Base-by-base conservation (phyloP, 2,888 invertebrate genomes). In the Deilephila porcellus region DNA sequence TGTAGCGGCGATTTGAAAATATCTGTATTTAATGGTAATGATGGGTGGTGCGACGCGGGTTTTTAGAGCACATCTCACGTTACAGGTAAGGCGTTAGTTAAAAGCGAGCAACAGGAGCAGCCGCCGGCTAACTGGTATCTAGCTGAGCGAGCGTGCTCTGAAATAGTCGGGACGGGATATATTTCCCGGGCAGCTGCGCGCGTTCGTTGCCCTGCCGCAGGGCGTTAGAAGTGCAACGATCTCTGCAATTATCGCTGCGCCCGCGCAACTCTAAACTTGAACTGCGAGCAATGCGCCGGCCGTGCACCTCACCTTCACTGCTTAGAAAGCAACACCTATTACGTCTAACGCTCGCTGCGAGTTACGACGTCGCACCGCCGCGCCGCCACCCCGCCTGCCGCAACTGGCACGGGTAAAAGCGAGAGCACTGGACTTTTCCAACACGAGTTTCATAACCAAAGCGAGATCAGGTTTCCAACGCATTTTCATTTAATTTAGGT, bases 151-250 rank as follows among this genome's bases (percentile, higher is more conserved):
- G 86, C 88, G 88, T 88, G 91, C 88, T 91, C 93, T 93, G 93
- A 93, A 93, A 94, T 93, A 94, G 93, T 93, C 91, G 86, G 86
- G 92, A 91, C 91, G 91, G 92, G 93, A 93, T 94, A 92, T 93
- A 93, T 93, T 94, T 93, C 92, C 92, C 92, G 91, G 90, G 93
- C 94, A 93, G 94, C 93, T 94, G 94, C 90, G 86, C 82, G 91
- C 92, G 94, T 91, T 91, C 93, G 90, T 93, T 94, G 93, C 93
- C 93, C 94, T 89, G 86, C 83, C 87, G 85, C 86, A 88, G 91
- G 90, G 92, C 92, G 91, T 93, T 93, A 93, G 93, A 93, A 93
- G 93, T 93, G 90, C 93, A 92, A 91, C 92, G 94, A 90, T 93
- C 93, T 91, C 89, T 88, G 88, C 92, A 90, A 90, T 91, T 90